Base-by-base conservation (phyloP, 2,888 invertebrate species). In the Thecophora atra region DNA sequence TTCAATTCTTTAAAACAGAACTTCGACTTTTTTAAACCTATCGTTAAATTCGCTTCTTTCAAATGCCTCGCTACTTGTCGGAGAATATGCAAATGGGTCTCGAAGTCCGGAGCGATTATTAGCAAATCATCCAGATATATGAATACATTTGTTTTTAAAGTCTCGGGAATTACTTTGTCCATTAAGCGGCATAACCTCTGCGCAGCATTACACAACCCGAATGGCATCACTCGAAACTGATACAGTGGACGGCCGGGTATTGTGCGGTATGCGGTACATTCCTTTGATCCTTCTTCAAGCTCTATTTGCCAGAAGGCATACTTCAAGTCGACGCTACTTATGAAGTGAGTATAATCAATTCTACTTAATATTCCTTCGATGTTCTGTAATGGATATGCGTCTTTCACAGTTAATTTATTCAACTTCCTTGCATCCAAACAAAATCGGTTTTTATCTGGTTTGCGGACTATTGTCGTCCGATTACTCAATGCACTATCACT, bases 231-330 rank as follows among this genome's bases (percentile, higher is more conserved):
- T 1, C 19, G 68, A 21, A 75, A 78, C 42, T 78, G 77, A 56
- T 76, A 77, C 3, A 77, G 58, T 0, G 75, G 69, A 19, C 75
- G 54, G 15, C 75, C 76, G 3, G 74, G 82, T 3, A 82, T 79
- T 11, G 79, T 72, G 24, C n/a, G n/a, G n/a, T 76, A 77, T 0
- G 81, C 81, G 1, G 81, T 82, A 17, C 72, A 74, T 42, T 72
- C 69, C 52, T 72, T 74, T 1, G 73, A 70, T 3, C 56, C 13
- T n/a, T 71, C 67, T 0, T 70, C 19, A 5, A 75, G 37, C 8
- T 28, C 42, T 6, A 75, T 75, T 44, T 74, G 74, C 58, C 70
- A 72, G 51, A 71, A 74, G 3, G 72, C 71, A 47, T 72, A 72
- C 47, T 75, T 75, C 15, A 75, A 28, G 30, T 75, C 72, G 8